Evolutionary conservation across 2,797 vertebrate genomes (phyloP), one percentile per base, ranked within the genome.

Genomic region (Parambassis ranga): DNA sequence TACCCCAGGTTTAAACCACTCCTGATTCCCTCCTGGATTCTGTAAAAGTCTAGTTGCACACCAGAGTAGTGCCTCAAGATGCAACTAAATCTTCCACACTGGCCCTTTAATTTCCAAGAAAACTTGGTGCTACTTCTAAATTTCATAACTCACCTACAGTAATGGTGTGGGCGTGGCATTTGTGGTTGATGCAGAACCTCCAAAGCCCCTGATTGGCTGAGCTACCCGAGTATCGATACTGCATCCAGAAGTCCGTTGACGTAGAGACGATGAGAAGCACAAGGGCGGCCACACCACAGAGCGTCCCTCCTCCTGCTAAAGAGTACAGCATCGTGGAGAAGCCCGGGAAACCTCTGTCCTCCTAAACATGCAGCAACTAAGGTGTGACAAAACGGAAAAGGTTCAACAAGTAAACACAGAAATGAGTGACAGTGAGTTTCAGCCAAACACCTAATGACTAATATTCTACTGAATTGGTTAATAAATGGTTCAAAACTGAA

Each of bases 171-270:
- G 90, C 81, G 14, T 91, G 94, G 51, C 95, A 95, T 58, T 93
- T 94, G 61, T 91, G 90, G 46, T 92, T 94, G 53, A 93, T 91
- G 84, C 95, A 96, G 73, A 91, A 91, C 67, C 89, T 91, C 94
- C 94, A 95, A 39, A 96, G 93, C 7, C 94, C 95, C 68, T 95
- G 93, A 85, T 90, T 93, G 76, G 92, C 90, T 0, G 87, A 78
- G 69, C 87, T 94, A 0, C 91, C 93, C 0, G 92, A 92, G 42
- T 90, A 93, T 3, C 93, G 88, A 50, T 93, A 93, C 72, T 95
- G 93, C 91, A 93, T 90, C 95, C 94, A 96, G 84, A 91, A 94
- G 65, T 92, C 91, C 0, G 94, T 96, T 0, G 92, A 90, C 0
- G 93, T 95, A 51, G 94, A 92, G 22, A 94, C 89, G 15, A 95